A percentile compares a stretch with the other conserved stretches of the same genome.
phyloP scores from a whole-genome alignment of 2,113 vertebrate species.

The Egretta garzetta region DNA sequence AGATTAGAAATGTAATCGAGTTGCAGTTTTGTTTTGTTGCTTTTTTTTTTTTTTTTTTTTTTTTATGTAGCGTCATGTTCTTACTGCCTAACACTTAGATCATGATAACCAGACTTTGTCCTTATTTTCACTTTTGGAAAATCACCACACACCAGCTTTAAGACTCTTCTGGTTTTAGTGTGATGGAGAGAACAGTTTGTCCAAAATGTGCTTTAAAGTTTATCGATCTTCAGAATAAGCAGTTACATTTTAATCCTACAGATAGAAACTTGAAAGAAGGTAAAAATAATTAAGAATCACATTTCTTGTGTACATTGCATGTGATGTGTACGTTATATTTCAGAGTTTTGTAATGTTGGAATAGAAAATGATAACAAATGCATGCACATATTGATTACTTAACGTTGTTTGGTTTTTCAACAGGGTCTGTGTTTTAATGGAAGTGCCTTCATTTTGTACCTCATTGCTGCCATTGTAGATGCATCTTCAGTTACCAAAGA shows the following conservation, averaged over 20 bases:
- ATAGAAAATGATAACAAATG: neutral
- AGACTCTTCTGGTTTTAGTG: neutral
- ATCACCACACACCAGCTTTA: neutral
- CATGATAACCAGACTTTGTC: neutral
- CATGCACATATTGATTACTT: neutral
- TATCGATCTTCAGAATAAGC: neutral
- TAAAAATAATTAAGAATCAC: neutral
- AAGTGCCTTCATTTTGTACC: conserved; percentile 84
- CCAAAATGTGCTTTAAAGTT: neutral
- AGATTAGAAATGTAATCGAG: neutral
- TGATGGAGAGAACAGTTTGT: neutral
- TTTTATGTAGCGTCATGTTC: neutral
- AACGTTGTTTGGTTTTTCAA: neutral
- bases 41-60: neutral
- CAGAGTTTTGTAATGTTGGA: neutral
- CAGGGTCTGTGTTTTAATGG: conserved; percentile 89
- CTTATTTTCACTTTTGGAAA: neutral
- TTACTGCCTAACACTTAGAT: neutral
- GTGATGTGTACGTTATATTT: neutral
- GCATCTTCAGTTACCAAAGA: conserved; percentile 79
- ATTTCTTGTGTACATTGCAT: neutral
- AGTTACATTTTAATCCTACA: neutral
- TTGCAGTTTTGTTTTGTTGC: neutral
- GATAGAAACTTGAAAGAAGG: neutral
- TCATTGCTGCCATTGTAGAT: conserved; percentile 84